These are phyloP conservation scores for Diplazon laetatorius DNA, from an alignment of 2,888 invertebrate genomes.

Conservation along the genomic window DNA sequence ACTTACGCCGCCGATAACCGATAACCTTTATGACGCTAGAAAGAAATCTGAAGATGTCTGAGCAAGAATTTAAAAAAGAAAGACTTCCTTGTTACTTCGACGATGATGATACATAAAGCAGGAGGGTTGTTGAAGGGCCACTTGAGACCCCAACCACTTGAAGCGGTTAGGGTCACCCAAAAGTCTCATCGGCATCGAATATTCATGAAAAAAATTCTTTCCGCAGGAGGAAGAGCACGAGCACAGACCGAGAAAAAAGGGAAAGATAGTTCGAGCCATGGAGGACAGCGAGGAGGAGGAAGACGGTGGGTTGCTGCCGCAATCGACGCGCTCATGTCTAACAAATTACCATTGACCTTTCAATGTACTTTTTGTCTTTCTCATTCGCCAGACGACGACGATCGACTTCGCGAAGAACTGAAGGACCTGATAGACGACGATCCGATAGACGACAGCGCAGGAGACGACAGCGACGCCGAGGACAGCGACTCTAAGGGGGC, in stretches of 20 bases:
- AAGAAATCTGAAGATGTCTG: no score
- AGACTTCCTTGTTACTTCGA: no score
- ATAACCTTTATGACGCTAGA: no score
- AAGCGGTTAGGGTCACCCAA: no score
- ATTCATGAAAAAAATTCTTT: not conserved
- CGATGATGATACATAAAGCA: no score
- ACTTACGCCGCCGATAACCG: no score
- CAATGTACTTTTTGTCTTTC: not conserved
- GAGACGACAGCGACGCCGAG: constrained; percentile 89
- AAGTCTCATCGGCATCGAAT: no score
- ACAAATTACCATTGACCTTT: not conserved
- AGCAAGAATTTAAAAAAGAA: no score
- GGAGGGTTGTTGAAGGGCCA: no score
- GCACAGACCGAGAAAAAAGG: constrained; percentile 88
- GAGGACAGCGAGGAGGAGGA: constrained; percentile 95
- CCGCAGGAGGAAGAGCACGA: constrained; percentile 27
- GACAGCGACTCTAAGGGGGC: no score
- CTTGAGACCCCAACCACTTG: no score
- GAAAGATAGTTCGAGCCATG: constrained; percentile 89
- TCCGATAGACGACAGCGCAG: constrained; percentile 93
- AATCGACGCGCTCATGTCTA: no score
- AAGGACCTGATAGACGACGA: constrained; percentile 97
- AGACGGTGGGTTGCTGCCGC: constrained; percentile 86
- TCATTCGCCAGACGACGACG: constrained; percentile 96
- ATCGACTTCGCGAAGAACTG: constrained; percentile 92